phyloP scores from a whole-genome alignment of 2,888 invertebrate genomes.

The Cheilosia urbana region DNA sequence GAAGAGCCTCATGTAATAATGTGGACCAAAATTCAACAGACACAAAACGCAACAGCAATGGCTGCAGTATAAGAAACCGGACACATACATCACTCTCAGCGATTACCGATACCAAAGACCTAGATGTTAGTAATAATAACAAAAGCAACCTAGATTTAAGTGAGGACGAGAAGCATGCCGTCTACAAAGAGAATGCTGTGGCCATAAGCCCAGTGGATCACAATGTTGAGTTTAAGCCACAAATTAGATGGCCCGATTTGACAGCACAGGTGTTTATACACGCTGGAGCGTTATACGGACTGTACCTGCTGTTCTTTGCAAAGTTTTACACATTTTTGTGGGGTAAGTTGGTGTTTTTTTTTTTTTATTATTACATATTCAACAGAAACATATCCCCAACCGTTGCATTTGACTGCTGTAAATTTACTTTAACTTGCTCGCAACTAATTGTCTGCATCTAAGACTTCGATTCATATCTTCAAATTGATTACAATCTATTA shows the following conservation, averaged over 20 bases:
- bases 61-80: constrained; percentile 47
- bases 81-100: constrained; percentile 52
- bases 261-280: constrained; percentile 89
- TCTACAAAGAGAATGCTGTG: constrained; percentile 79
- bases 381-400: no score
- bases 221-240: constrained; percentile 85
- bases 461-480: no score
- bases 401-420: no score
- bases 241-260: constrained; percentile 90
- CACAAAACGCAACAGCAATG: constrained; percentile 8
- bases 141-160: constrained; percentile 76
- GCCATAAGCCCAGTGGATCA: constrained; percentile 7
- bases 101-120: constrained; percentile 59
- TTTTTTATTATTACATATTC: not conserved
- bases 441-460: not conserved
- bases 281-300: constrained; percentile 88
- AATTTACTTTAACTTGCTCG: no score
- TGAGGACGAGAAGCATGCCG: constrained; percentile 80
- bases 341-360: constrained; percentile 86
- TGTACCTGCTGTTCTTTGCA: constrained; percentile 87
- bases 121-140: constrained; percentile 76
- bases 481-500: no score
- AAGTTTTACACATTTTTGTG: constrained; percentile 88
- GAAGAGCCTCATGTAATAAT: constrained; percentile 47
- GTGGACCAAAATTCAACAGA: constrained; percentile 43